Base-by-base conservation (phyloP, 2,888 invertebrate genomes). In the Arge pagana region DNA sequence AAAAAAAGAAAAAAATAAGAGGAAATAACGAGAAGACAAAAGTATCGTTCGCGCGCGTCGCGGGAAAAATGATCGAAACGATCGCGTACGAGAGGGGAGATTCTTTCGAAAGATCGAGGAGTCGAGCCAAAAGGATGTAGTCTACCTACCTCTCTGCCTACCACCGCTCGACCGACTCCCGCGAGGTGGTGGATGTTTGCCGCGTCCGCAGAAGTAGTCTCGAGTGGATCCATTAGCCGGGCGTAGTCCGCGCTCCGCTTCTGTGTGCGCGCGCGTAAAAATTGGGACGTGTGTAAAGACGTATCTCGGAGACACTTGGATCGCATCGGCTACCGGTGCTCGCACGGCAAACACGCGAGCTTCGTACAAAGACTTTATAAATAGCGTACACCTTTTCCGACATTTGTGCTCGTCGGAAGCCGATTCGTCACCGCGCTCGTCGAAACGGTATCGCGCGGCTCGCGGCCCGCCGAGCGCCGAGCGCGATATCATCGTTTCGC, bases 211-310 rank as follows among this genome's bases (percentile, higher is more conserved):
- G 71, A 72, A 74, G 73, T 74, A 73, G 72, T 73, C 73, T 74
- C 73, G 66, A 74, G 73, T 74, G 69, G 68, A 66, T 73, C 74
- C 74, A 74, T 74, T 74, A 74, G 72, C 66, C 64, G 66, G 62
- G 59, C 15, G 33, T n/a, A n/a, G n/a, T n/a, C n/a, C n/a, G n/a
- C n/a, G n/a, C n/a, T n/a, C n/a, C n/a, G n/a, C n/a, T 30, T 48
- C 45, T 45, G 52, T 64, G 64, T 60, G 66, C 60, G 61, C 63
- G 61, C 72, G 71, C 68, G 72, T 59, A 71, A 74, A 74, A 72
- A 71, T 45, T 33, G 33, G 35, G 45, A 45, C 45, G 45, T 45
- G 45, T 45, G 31, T 33, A 45, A 45, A 45, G 45, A 45, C 31
- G 35, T 45, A 73, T 67, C 67, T 68, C 67, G 61, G 66, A 72